Evolutionary conservation across 2,797 vertebrate species (phyloP).

Genomic region (Podarcis lilfordi): DNA sequence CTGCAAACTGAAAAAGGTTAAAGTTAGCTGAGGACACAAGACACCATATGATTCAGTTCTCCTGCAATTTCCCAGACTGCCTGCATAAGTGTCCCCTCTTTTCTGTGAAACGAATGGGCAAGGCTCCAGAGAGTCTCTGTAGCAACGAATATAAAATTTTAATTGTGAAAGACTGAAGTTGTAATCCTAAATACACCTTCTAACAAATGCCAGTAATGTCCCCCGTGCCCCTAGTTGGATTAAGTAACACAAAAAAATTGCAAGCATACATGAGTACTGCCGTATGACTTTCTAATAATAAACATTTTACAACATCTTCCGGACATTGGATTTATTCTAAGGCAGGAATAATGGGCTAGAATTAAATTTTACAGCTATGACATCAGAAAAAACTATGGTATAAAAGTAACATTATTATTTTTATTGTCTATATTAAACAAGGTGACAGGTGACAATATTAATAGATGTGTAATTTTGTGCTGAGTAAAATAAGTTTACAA

Average conservation of each 20-base stretch:
- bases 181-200: not conserved
- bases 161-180: not conserved
- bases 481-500: not conserved
- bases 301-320: not conserved
- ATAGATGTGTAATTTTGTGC: not conserved
- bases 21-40: too few species aligned
- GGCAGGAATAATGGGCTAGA: not conserved
- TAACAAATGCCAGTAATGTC: not conserved
- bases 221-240: slow-evolving; percentile 22
- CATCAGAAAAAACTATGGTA: slow-evolving; percentile 25
- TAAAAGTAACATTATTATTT: not conserved
- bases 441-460: not conserved
- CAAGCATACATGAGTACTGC: not conserved
- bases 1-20: too few species aligned
- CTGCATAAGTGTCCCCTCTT: too few species aligned
- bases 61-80: too few species aligned
- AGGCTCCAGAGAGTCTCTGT: too few species aligned
- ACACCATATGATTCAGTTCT: too few species aligned
- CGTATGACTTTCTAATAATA: slow-evolving; percentile 4
- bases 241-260: not conserved
- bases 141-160: not conserved
- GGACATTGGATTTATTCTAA: not conserved
- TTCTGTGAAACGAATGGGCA: too few species aligned
- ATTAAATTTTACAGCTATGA: slow-evolving; percentile 4
- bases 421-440: slow-evolving; percentile 27